Evolutionary conservation across 2,797 vertebrate genomes (phyloP), one percentile per base, ranked within the genome.

Genomic region (Eulemur mongoz): DNA sequence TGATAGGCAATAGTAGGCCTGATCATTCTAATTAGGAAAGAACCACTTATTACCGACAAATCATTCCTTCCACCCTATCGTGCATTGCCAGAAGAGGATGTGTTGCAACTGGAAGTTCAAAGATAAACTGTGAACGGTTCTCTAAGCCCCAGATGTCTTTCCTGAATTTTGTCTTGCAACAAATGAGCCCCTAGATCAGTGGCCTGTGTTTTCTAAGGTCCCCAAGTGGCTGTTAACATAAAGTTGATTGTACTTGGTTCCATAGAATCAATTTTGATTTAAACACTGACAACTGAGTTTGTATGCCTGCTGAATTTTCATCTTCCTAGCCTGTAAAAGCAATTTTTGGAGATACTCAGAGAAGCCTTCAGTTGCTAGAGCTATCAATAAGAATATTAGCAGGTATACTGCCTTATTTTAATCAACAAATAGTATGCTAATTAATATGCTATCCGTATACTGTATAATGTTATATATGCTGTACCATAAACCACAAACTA

Each of bases 11-110:
- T 18, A 35, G 59, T 69, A 70, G 78, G 50, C 45, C 81, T 81
- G 70, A 90, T 50, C 23, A 69, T 61, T 45, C 22, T 88, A 92
- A 92, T 95, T 84, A 94, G 93, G 45, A 89, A 17, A 75, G 38
- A 94, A 45, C 59, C 90, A 81, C 63, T 96, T 72, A 84, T 57
- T 70, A 75, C 0, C 13, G 48, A 43, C 25, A 90, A 88, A 75
- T 79, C 63, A n/a, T 72, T 85, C 67, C 70, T 78, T 72, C 79
- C 40, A 65, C 50, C 67, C 59, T 50, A 61, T 17, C 70, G 35
- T 4, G 52, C 14, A 22, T 0, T 32, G 72, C 73, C 48, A 61
- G 40, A 80, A 78, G 15, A 79, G 76, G 93, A 90, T 11, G 7
- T 6, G 2, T 30, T 20, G 17, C 10, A 7, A 69, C 59, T 22